A percentile compares a stretch with the other conserved stretches of the same genome.
Evolutionary conservation across 2,888 invertebrate genomes (phyloP).

Genomic region (Apotomis betuletana): DNA sequence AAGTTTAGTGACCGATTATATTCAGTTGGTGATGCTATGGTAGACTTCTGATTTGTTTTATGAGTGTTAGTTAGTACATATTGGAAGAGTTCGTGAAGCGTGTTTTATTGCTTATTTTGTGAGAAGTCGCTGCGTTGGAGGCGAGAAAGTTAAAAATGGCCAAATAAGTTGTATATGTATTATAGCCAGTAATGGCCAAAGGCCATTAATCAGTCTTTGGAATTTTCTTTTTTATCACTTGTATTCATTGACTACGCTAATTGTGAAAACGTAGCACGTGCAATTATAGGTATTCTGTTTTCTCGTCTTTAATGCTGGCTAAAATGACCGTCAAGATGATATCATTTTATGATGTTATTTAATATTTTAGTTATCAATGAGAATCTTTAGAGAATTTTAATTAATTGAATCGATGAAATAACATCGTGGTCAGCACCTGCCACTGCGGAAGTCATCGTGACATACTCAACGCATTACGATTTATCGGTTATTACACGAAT

Average conservation of each 20-base stretch:
- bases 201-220: constrained; percentile 4
- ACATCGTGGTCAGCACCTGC: constrained; percentile 6
- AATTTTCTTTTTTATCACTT: constrained; percentile 8
- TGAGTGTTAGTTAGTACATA: constrained; percentile 2
- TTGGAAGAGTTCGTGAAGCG: constrained; percentile 11
- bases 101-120: constrained; percentile 4
- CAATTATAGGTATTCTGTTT: not conserved
- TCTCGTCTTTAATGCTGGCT: not conserved
- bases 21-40: constrained; percentile 5
- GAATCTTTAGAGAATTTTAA: constrained; percentile 8
- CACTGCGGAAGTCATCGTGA: constrained; percentile 18
- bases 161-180: constrained; percentile 20
- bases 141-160: constrained; percentile 27
- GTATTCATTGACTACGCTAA: not conserved
- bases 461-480: not conserved
- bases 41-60: constrained; percentile 15
- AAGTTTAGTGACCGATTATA: constrained; percentile 16
- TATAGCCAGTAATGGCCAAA: constrained; percentile 9
- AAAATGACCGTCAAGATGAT: not conserved
- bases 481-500: constrained; percentile 14
- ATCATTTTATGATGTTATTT: constrained; percentile 9
- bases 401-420: constrained; percentile 31
- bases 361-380: constrained; percentile 3
- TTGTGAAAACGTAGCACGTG: not conserved
- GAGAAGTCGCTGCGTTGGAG: constrained; percentile 2